Evolutionary conservation across 2,797 vertebrate species (phyloP).

Genomic region (Scomberomorus guttatus): DNA sequence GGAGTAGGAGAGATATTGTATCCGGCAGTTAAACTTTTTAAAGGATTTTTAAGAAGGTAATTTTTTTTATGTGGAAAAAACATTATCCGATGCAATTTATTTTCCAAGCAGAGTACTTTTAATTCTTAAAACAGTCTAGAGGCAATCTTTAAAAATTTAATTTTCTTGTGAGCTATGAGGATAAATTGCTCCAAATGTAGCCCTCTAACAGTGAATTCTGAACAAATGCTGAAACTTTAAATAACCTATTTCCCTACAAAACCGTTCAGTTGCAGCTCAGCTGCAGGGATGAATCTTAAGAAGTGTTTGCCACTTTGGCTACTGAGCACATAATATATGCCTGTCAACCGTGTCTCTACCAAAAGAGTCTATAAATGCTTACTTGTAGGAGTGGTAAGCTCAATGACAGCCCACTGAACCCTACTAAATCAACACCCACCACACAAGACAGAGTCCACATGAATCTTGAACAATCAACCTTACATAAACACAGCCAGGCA

Average conservation of each 20-base stretch:
- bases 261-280: constrained; percentile 13
- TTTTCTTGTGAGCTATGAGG: not conserved
- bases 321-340: constrained; percentile 55
- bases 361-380: constrained; percentile 64
- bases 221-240: not conserved
- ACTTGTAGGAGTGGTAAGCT: constrained; percentile 49
- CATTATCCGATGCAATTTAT: too few relatives aligned
- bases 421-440: constrained; percentile 59
- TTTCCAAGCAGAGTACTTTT: too few relatives aligned
- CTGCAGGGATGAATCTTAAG: constrained; percentile 16
- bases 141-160: too few relatives aligned
- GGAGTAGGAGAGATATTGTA: too few relatives aligned
- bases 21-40: too few relatives aligned
- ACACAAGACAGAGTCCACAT: constrained; percentile 39
- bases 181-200: not conserved
- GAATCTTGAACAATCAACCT: constrained; percentile 49
- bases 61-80: too few relatives aligned
- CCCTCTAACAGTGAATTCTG: not conserved
- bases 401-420: constrained; percentile 50
- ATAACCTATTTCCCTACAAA: not conserved
- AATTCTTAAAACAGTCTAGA: too few relatives aligned
- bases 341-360: constrained; percentile 53
- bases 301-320: constrained; percentile 32
- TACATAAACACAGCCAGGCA: constrained; percentile 47
- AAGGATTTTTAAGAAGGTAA: too few relatives aligned